Evolutionary conservation across 1,140 invertebrate species (phyloP).

Genomic region (Polypedilum vanderplanki): DNA sequence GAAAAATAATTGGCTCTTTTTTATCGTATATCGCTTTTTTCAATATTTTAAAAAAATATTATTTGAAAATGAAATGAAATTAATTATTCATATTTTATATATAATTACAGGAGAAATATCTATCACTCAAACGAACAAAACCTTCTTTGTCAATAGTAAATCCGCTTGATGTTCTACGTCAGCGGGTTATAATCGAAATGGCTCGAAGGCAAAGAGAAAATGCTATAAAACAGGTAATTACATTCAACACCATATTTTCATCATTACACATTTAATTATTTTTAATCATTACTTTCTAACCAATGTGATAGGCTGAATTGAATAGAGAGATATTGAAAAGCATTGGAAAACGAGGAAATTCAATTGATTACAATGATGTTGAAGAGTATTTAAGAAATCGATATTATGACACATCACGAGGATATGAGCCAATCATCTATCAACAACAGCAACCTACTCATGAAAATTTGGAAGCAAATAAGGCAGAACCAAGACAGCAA

Average conservation of each 20-base stretch:
- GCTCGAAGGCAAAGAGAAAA: slow-evolving; percentile 61
- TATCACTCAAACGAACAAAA: slow-evolving; percentile 49
- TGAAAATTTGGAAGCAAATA: background rate
- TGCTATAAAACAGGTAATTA: slow-evolving; percentile 49
- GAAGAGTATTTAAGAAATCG: slow-evolving; percentile 20
- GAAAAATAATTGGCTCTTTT: too few species aligned
- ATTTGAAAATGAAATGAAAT: background rate
- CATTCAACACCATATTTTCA: background rate
- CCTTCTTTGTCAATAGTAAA: slow-evolving; percentile 70
- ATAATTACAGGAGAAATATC: slow-evolving; percentile 35
- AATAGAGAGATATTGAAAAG: slow-evolving; percentile 45
- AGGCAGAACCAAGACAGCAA: background rate
- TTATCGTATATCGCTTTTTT: too few species aligned
- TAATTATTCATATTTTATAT: background rate
- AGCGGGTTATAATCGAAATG: slow-evolving; percentile 60
- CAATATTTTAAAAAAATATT: too few species aligned
- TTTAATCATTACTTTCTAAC: background rate
- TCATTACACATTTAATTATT: background rate
- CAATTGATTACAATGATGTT: slow-evolving; percentile 10
- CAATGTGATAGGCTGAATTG: slow-evolving; percentile 34
- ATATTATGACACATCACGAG: slow-evolving; percentile 2
- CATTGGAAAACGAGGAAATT: slow-evolving; percentile 43
- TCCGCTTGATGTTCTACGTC: slow-evolving; percentile 67
- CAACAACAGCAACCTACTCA: background rate
- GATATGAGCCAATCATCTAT: background rate